Base-by-base conservation (phyloP, 1,140 invertebrate species). In the Eurytemora carolleeae region DNA sequence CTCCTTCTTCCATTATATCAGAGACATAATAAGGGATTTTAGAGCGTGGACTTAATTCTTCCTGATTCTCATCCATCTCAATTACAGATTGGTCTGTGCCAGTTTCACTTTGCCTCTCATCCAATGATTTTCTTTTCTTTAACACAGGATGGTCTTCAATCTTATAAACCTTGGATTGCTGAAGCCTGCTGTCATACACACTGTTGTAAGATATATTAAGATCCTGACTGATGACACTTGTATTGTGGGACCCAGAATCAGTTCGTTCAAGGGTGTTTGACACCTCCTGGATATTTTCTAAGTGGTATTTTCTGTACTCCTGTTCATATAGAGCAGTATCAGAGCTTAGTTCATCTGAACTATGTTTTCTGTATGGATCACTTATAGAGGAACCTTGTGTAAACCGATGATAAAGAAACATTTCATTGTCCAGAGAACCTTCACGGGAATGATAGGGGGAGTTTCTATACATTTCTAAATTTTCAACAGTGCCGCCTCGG, bases 11-110 rank as follows among this genome's bases (percentile, higher is more conserved):
- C 3, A 3, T 7, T 17, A 57, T 7, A 25, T 57, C 56, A 15
- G 56, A 57, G 12, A 57, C 56, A 25, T 57, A 57, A 25, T 57
- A 57, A 57, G 56, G 56, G 24, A 57, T 23, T 24, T 57, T 57
- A 18, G 56, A 22, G 3, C 18, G 18, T 18, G 56, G 56, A 57
- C 18, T 15, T 3, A 22, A 16, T 22, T 18, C 19, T 7, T 15
- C 18, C 17, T 17, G 54, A 12, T 55, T 21, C 7, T 55, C 21
- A 21, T 55, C 54, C 12, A 18, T 21, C 20, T 55, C 54, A 12
- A 21, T 55, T 3, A 21, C 21, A 7, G 54, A 55, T 3, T 17
- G n/a, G n/a, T n/a, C n/a, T n/a, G n/a, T n/a, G n/a, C n/a, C n/a
- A n/a, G n/a, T n/a, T n/a, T n/a, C n/a, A n/a, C n/a, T n/a, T n/a